These are phyloP conservation scores for Drosophila dives DNA, from an alignment of 2,888 invertebrate genomes.

Conservation along the genomic window DNA sequence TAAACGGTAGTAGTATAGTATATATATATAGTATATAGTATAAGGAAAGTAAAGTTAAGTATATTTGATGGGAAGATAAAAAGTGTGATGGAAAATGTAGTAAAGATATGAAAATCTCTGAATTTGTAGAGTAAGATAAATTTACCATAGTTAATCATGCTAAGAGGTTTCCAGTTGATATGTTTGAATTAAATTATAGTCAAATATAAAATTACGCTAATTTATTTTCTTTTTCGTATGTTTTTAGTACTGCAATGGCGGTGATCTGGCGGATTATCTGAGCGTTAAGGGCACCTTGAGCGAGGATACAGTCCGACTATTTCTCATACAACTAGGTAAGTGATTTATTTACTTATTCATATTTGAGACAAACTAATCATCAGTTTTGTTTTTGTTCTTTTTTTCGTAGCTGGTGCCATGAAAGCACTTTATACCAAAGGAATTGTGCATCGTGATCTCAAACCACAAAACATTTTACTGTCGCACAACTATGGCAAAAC, in stretches of 20 bases:
- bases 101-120: neutral
- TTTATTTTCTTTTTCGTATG: neutral
- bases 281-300: constrained; percentile 96
- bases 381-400: neutral
- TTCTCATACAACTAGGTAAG: constrained; percentile 95
- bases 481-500: constrained; percentile 88
- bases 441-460: constrained; percentile 99
- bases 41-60: neutral
- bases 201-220: neutral
- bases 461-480: constrained; percentile 99
- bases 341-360: constrained; percentile 15
- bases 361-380: neutral
- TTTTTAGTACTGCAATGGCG: constrained; percentile 98
- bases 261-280: constrained; percentile 99
- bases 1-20: neutral
- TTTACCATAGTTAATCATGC: neutral
- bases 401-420: constrained; percentile 94
- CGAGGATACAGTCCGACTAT: constrained; percentile 98
- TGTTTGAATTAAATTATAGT: neutral
- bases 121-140: neutral
- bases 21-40: too few relatives aligned
- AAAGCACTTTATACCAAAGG: constrained; percentile 98
- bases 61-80: neutral
- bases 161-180: neutral
- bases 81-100: neutral